phyloP scores from a whole-genome alignment of 2,888 invertebrate species.

The Embidobia sp. region DNA sequence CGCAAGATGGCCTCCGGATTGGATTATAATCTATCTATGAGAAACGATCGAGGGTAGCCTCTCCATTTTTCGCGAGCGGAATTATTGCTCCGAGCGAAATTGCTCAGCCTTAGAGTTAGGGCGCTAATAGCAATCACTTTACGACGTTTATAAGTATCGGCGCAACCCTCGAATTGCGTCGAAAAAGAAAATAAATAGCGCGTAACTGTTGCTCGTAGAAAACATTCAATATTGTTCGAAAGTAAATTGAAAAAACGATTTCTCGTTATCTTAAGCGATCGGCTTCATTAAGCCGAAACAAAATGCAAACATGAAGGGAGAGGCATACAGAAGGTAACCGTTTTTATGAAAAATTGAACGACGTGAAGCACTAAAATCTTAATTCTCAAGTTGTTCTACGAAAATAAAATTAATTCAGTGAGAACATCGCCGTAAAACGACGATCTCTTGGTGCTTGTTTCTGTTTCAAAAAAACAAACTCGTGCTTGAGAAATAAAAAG shows the following conservation, averaged over 20 bases:
- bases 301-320: constrained; percentile 12
- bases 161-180: constrained; percentile 41
- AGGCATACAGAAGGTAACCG: background rate
- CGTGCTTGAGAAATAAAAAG: background rate
- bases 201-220: constrained; percentile 28
- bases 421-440: constrained; percentile 3
- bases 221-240: constrained; percentile 42
- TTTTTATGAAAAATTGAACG: constrained; percentile 23
- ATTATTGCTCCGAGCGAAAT: constrained; percentile 69
- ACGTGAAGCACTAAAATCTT: constrained; percentile 21
- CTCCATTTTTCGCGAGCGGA: constrained; percentile 67
- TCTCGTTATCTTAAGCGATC: constrained; percentile 28
- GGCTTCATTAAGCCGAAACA: constrained; percentile 13
- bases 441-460: background rate
- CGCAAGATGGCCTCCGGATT: constrained; percentile 56
- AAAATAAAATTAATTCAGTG: constrained; percentile 16
- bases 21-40: constrained; percentile 63
- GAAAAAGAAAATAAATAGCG: constrained; percentile 32
- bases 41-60: constrained; percentile 61
- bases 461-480: background rate
- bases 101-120: constrained; percentile 57
- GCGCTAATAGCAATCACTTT: constrained; percentile 62
- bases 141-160: constrained; percentile 39
- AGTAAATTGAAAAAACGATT: constrained; percentile 31
- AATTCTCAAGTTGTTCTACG: constrained; percentile 3